These are phyloP conservation scores for Macaca fascicularis DNA, from an alignment of 2,113 vertebrate genomes.

Conservation along the genomic window T2T-MFA8v1.1 NC_088380.1:175532501-175533000, in stretches of 20 bases:
- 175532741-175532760: neutral
- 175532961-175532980: neutral
- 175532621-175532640: neutral
- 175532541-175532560: neutral
- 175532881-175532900: neutral
- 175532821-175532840: neutral
- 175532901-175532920: neutral
- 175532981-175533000: neutral
- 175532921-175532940: neutral
- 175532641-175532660: accelerated
- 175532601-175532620: neutral
- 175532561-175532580: neutral
- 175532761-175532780: neutral
- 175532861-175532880: neutral
- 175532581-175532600: neutral
- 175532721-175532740: neutral
- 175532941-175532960: neutral
- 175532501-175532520: neutral
- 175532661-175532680: neutral
- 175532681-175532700: neutral
- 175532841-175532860: neutral
- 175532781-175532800: neutral
- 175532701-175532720: neutral
- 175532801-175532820: neutral
- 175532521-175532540: neutral